A percentile compares a stretch with the other conserved stretches of the same genome.
Evolutionary conservation across 2,797 vertebrate species (phyloP).

Genomic region (Gallinago nigripennis): DNA sequence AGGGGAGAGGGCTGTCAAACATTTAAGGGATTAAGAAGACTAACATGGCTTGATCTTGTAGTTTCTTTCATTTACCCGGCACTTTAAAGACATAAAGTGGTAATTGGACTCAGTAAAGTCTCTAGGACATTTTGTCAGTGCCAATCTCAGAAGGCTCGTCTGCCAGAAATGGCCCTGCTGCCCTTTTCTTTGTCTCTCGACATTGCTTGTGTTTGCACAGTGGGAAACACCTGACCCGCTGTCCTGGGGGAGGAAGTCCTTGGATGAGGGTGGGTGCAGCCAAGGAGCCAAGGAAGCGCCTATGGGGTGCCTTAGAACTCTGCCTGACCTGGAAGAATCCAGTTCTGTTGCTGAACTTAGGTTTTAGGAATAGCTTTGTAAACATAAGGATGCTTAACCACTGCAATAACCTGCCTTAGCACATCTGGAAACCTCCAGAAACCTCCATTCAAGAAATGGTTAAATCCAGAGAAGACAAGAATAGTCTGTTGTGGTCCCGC

Average conservation of each 20-base stretch:
- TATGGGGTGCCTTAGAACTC: not conserved
- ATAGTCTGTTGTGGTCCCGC: not conserved
- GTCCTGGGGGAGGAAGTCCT: not conserved
- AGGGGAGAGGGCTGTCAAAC: conserved; percentile 34
- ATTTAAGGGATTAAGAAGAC: conserved; percentile 40
- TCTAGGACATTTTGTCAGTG: conserved; percentile 39
- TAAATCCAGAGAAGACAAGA: not conserved
- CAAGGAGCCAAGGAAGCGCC: rapidly evolving
- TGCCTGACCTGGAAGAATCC: not conserved
- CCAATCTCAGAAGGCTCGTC: conserved; percentile 14
- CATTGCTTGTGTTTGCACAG: not conserved
- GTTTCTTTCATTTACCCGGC: conserved; percentile 49
- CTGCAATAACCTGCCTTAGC: not conserved
- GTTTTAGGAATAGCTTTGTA: not conserved
- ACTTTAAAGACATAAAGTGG: conserved; percentile 52
- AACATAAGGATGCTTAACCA: not conserved
- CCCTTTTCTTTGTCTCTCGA: conserved; percentile 29
- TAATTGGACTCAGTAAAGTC: conserved; percentile 58
- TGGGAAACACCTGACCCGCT: not conserved
- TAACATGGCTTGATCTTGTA: conserved; percentile 57
- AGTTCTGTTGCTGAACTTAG: not conserved
- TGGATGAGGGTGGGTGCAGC: not conserved
- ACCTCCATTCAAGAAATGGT: not conserved
- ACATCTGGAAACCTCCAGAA: not conserved
- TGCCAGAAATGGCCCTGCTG: conserved; percentile 17